Percentiles rank a stretch among this genome's conserved stretches.
Evolutionary conservation across 2,113 vertebrate genomes (phyloP).

Genomic region (Mirza zaza): DNA sequence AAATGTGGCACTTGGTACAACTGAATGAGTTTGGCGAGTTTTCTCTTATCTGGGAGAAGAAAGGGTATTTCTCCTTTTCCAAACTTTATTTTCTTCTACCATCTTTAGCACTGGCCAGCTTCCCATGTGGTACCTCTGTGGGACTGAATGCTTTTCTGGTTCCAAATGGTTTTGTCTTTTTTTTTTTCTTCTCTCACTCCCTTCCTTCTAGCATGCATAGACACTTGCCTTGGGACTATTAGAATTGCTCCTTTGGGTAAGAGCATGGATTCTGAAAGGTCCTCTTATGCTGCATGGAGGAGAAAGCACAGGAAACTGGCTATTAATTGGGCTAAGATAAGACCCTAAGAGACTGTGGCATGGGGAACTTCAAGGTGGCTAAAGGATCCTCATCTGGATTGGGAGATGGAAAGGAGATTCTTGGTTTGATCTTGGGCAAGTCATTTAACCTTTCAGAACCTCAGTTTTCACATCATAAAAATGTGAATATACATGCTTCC

Average conservation of each 20-base stretch:
- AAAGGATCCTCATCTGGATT: not conserved
- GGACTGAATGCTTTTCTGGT: slow-evolving; percentile 22
- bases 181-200: not conserved
- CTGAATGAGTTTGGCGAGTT: slow-evolving; percentile 63
- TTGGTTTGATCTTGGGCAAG: not conserved
- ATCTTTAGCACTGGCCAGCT: slow-evolving; percentile 50
- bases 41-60: slow-evolving; percentile 52
- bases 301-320: not conserved
- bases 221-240: not conserved
- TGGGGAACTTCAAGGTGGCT: not conserved
- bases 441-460: not conserved
- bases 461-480: not conserved
- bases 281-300: not conserved
- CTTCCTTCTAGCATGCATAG: not conserved
- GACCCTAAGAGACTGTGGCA: not conserved
- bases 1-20: slow-evolving; percentile 67
- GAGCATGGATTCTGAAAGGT: not conserved
- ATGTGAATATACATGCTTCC: not conserved
- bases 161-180: slow-evolving; percentile 22
- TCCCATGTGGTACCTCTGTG: slow-evolving; percentile 39
- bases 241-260: slow-evolving; percentile 47
- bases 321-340: not conserved
- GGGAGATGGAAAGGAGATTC: not conserved
- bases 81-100: slow-evolving; percentile 48
- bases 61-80: slow-evolving; percentile 56